Conservation (phyloP, 2,797 vertebrate genomes). For the Loris lydekkerianus region DNA sequence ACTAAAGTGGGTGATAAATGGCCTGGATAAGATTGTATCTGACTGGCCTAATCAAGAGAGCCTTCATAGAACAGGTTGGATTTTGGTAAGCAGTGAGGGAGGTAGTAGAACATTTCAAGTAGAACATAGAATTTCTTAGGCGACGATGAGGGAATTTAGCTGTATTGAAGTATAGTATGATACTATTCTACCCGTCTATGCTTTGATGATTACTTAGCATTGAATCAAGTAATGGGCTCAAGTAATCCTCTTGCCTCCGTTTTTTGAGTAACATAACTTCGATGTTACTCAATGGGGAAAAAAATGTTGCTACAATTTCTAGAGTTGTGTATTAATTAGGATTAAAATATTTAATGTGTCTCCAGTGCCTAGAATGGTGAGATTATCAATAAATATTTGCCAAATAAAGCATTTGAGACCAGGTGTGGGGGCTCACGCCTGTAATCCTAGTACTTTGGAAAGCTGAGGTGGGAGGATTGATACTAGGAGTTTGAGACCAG, state of each 20-base stretch:
- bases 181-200: not conserved
- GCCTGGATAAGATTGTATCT: not conserved
- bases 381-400: not conserved
- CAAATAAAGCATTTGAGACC: not conserved
- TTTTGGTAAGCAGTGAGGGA: conserved; percentile 17
- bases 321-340: not conserved
- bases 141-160: not conserved
- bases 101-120: not conserved
- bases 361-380: not conserved
- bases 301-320: not conserved
- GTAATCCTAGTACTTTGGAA: too few relatives aligned
- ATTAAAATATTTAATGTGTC: not conserved
- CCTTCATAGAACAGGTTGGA: not conserved
- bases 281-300: not conserved
- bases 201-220: not conserved
- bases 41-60: not conserved
- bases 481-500: not conserved
- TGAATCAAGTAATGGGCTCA: not conserved
- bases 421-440: too few relatives aligned
- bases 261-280: not conserved
- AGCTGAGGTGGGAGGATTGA: not conserved
- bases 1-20: not conserved
- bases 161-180: not conserved
- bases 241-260: too few relatives aligned
- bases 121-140: not conserved